These are phyloP conservation scores for Ophioninae sp. DNA, from an alignment of 2,888 invertebrate species.

Conservation along the genomic window DNA sequence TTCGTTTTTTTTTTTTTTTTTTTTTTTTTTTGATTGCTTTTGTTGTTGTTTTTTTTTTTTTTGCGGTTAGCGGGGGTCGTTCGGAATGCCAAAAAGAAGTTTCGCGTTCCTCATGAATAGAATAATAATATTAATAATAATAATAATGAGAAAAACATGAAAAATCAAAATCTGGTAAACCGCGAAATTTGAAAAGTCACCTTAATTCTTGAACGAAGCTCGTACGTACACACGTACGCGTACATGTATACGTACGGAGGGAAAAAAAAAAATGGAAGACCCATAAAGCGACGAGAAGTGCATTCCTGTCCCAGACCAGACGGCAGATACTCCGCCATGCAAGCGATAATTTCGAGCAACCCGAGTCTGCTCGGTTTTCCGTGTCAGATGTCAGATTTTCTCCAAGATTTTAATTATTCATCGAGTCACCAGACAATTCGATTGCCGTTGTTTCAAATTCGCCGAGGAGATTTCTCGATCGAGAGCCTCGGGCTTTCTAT, in stretches of 20 bases:
- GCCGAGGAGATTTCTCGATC: constrained; percentile 39
- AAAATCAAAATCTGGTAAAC: too few species aligned
- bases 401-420: constrained; percentile 77
- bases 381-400: constrained; percentile 79
- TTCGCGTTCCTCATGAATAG: too few species aligned
- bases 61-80: too few species aligned
- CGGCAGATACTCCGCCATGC: constrained; percentile 78
- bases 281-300: neutral
- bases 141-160: too few species aligned
- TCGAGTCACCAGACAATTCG: constrained; percentile 59
- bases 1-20: too few species aligned
- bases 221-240: neutral
- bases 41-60: too few species aligned
- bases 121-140: too few species aligned
- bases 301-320: constrained; percentile 68
- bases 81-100: too few species aligned
- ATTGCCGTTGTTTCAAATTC: constrained; percentile 44
- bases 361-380: constrained; percentile 76
- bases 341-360: constrained; percentile 75
- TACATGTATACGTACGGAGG: neutral
- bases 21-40: too few species aligned
- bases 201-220: neutral
- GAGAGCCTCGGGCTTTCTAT: neutral
- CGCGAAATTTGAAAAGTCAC: too few species aligned
- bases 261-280: neutral